Evolutionary conservation across 2,888 invertebrate genomes (phyloP).

Genomic region (Oscheius onirici): DNA sequence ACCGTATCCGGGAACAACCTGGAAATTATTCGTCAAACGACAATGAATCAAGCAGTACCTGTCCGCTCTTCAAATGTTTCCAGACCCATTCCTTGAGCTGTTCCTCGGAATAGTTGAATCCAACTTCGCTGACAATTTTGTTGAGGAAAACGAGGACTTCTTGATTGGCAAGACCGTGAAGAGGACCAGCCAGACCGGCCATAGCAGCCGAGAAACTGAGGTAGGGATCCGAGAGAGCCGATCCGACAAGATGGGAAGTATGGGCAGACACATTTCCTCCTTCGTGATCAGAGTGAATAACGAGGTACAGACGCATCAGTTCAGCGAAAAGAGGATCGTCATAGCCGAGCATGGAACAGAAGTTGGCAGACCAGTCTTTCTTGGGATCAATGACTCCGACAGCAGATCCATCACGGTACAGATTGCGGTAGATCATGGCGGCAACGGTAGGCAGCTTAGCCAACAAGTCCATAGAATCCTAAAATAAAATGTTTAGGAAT

Average conservation of each 20-base stretch:
- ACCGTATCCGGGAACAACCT: constrained; percentile 94
- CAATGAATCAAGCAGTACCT: constrained; percentile 73
- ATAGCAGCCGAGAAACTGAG: constrained; percentile 90
- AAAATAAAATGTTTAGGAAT: constrained; percentile 77
- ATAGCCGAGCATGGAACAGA: constrained; percentile 89
- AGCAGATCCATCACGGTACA: constrained; percentile 84
- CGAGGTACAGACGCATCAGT: constrained; percentile 89
- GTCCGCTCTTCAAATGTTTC: constrained; percentile 93
- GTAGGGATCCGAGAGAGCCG: constrained; percentile 90
- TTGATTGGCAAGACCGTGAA: constrained; percentile 94
- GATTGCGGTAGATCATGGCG: constrained; percentile 90
- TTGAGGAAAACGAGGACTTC: constrained; percentile 93
- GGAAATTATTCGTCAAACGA: constrained; percentile 16
- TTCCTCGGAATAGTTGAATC: constrained; percentile 86
- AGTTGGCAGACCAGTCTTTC: constrained; percentile 90
- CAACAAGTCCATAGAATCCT: constrained; percentile 92
- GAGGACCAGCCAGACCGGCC: constrained; percentile 92
- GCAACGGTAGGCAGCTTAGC: constrained; percentile 93
- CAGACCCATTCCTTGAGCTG: constrained; percentile 94
- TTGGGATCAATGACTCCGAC: constrained; percentile 87
- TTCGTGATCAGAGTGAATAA: constrained; percentile 86
- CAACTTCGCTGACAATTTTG: constrained; percentile 85
- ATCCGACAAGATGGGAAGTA: constrained; percentile 90
- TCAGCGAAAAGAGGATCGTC: constrained; percentile 84
- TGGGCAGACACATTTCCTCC: constrained; percentile 90